Evolutionary conservation across 1,140 invertebrate species (phyloP).

Genomic region (Plectrocnemia conspersa): DNA sequence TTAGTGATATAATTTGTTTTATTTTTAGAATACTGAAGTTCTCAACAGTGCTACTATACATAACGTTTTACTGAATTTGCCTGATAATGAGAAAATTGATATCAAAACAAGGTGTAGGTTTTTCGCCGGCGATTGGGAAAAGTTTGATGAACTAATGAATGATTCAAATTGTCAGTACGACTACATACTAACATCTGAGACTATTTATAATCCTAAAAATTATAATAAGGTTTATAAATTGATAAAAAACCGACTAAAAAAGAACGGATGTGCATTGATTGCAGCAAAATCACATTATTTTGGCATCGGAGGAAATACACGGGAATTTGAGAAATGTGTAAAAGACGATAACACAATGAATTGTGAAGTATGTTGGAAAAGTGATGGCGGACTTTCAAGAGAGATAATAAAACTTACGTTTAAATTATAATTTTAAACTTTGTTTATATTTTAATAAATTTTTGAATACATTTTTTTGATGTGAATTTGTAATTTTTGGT

Average conservation of each 20-base stretch:
- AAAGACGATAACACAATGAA: conserved; percentile 52
- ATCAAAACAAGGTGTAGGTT: conserved; percentile 58
- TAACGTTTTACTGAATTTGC: conserved; percentile 68
- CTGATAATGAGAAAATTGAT: conserved; percentile 45
- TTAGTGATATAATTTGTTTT: conserved; percentile 35
- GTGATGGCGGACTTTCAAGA: conserved; percentile 53
- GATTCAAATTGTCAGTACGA: conserved; percentile 63
- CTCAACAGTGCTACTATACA: conserved; percentile 68
- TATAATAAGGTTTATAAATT: conserved; percentile 69
- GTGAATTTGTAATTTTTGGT: no score
- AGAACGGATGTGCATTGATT: conserved; percentile 62
- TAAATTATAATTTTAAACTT: conserved; percentile 7
- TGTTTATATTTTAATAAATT: neutral
- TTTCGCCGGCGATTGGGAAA: conserved; percentile 77
- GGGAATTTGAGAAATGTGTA: conserved; percentile 65
- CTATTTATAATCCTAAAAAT: conserved; percentile 81
- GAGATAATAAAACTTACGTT: conserved; percentile 54
- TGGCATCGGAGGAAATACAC: conserved; percentile 79
- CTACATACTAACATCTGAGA: conserved; percentile 82
- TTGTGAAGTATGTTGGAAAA: conserved; percentile 56
- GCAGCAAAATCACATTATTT: conserved; percentile 87
- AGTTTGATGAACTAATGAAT: conserved; percentile 53
- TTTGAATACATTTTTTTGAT: conserved; percentile 9
- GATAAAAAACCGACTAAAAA: conserved; percentile 63
- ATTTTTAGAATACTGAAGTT: conserved; percentile 72